Percentiles rank a stretch among this genome's conserved stretches.
phyloP scores from a whole-genome alignment of 1,140 invertebrate genomes.

The Ctenoplectra terminalis region DNA sequence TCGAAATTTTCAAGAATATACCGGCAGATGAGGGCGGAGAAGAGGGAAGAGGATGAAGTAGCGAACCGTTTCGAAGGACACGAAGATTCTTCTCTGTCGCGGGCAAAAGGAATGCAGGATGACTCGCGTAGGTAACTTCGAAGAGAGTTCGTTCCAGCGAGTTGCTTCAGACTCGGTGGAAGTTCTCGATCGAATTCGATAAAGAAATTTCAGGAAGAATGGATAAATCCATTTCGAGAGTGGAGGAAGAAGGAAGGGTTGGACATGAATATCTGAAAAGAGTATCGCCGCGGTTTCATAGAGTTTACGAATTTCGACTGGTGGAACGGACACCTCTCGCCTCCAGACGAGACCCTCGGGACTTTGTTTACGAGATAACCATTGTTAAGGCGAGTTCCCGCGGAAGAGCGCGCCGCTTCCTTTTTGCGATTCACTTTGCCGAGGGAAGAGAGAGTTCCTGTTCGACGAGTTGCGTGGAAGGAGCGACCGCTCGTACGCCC shows the following conservation, averaged over 20 bases:
- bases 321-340: slow-evolving; percentile 18
- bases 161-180: neutral
- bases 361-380: slow-evolving; percentile 61
- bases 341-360: slow-evolving; percentile 39
- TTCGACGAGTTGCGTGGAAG: slow-evolving; percentile 9
- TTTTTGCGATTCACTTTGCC: slow-evolving; percentile 46
- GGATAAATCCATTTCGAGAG: slow-evolving; percentile 16
- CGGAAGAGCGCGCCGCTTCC: slow-evolving; percentile 17
- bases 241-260: neutral
- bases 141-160: slow-evolving; percentile 10
- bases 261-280: neutral
- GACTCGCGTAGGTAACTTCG: neutral
- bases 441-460: neutral
- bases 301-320: neutral
- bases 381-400: slow-evolving; percentile 49
- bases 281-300: slow-evolving; percentile 6
- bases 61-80: neutral
- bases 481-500: slow-evolving; percentile 43
- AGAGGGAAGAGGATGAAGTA: neutral
- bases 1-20: neutral
- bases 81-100: neutral
- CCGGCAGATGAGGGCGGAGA: neutral
- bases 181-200: slow-evolving; percentile 28
- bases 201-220: slow-evolving; percentile 4
- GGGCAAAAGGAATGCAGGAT: slow-evolving; percentile 27